These are phyloP conservation scores for Pocillopora grandis DNA, from an alignment of 92 coral and sea anemone genomes.

Conservation along the genomic window DNA sequence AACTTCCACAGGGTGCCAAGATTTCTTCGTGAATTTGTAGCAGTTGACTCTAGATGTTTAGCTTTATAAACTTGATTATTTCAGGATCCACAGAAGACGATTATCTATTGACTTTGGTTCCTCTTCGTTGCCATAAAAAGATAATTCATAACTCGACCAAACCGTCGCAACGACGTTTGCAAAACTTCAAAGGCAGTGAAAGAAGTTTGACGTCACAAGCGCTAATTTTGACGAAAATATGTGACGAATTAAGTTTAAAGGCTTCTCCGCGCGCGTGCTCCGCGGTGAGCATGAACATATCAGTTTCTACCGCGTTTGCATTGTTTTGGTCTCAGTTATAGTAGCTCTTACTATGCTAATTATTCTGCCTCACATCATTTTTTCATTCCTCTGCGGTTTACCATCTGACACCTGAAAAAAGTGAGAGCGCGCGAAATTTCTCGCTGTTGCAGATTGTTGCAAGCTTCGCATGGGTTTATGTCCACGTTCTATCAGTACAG, in stretches of 20 bases:
- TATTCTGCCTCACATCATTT: no score
- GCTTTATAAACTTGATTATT: no score
- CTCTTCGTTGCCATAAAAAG: not conserved
- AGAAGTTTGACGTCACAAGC: conserved; percentile 5
- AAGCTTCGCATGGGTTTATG: not conserved
- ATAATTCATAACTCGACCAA: not conserved
- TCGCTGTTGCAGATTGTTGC: not conserved
- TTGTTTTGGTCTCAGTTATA: not conserved
- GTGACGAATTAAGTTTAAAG: not conserved
- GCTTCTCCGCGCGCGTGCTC: not conserved
- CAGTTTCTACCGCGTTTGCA: not conserved
- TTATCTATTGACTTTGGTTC: no score
- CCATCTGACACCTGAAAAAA: no score
- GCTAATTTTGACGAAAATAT: not conserved
- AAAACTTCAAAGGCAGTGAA: not conserved
- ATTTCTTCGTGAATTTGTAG: no score
- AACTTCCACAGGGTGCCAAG: no score
- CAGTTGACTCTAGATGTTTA: no score
- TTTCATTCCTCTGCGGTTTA: no score
- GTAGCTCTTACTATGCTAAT: no score
- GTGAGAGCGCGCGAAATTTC: not conserved
- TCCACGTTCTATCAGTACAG: not conserved
- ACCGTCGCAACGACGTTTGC: not conserved
- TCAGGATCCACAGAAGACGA: no score
- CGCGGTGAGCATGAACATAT: not conserved